Evolutionary conservation across 2,113 vertebrate species (phyloP), one percentile per base, ranked within the genome.

Genomic region (Pomatorhinus ruficollis): DNA sequence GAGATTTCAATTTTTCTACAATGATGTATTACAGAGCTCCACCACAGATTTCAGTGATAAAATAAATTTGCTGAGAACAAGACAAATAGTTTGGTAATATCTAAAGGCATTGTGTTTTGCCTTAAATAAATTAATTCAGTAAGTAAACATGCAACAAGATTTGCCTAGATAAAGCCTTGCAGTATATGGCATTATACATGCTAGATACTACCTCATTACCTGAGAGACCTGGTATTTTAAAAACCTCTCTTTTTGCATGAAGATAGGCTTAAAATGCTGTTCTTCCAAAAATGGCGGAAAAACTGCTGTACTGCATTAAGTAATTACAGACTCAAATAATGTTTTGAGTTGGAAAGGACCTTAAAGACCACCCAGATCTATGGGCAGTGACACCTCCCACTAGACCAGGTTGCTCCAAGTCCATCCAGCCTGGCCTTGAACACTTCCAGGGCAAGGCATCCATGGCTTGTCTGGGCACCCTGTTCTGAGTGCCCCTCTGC

Each of bases 381-480:
- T 9, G 14, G 39, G 40, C 21, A 89, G 13, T 3, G 23, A 24
- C 15, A n/a, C 9, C n/a, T 52, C 12, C 24, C 39, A 25, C 19
- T 15, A 39, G 5, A 25, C 16, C 45, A 75, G 9, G 39, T 1
- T 60, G 45, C 28, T 60, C 33, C 23, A 49, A 65, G 59, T 21
- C 17, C 35, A 57, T 65, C 37, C 68, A 66, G 16, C 33, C 52
- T 30, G 68, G 44, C 37, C 52, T 59, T 52, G 7, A 44, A 44
- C 28, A 30, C 10, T 24, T 74, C 23, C 60, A 74, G 28, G 31
- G 12, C 30, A 20, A 28, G 39, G n/a, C n/a, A 60, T 11, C 53
- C 69, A 30, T 0, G 0, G 27, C 20, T 75, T n/a, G 33, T 75
- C 14, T 2, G 2, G 35, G 6, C 13, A 57, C 13, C 2, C 15